A percentile compares a stretch with the other conserved stretches of the same genome.
Evolutionary conservation across 2,797 vertebrate species (phyloP).

Genomic region (Poeciliopsis turneri): DNA sequence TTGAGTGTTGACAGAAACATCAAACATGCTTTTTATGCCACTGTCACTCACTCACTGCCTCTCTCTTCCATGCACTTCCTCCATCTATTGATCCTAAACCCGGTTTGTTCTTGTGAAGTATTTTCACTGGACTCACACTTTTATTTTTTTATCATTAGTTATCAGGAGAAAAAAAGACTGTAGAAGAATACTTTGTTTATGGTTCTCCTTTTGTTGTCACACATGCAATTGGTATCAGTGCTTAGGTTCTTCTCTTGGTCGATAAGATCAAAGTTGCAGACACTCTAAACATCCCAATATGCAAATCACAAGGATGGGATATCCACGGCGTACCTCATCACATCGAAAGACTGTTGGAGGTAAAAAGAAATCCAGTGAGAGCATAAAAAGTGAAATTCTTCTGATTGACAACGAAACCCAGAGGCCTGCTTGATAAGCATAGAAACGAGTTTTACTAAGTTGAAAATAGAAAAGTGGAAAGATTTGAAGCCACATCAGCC

Average conservation of each 20-base stretch:
- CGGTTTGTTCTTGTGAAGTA: conserved; percentile 32
- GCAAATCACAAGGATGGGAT: conserved; percentile 33
- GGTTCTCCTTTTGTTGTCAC: conserved; percentile 20
- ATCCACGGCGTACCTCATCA: conserved; percentile 7
- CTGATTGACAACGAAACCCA: conserved; percentile 59
- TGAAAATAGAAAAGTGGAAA: conserved; percentile 39
- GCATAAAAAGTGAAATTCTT: conserved; percentile 57
- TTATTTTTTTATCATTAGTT: conserved; percentile 34
- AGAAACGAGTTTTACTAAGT: conserved; percentile 36
- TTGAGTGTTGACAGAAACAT: conserved; percentile 61
- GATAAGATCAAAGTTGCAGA: conserved; percentile 40
- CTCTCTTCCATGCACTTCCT: conserved; percentile 5
- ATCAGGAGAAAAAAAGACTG: conserved; percentile 14
- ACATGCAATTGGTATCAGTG: conserved; percentile 31
- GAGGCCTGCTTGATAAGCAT: conserved; percentile 61
- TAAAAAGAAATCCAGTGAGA: conserved; percentile 3
- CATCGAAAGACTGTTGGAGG: background rate
- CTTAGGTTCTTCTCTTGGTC: conserved; percentile 25
- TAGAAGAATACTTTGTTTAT: background rate
- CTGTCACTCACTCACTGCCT: conserved; percentile 28
- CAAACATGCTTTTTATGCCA: conserved; percentile 48
- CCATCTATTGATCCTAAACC: conserved; percentile 43
- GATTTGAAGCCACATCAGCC: conserved; percentile 50
- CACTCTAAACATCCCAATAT: conserved; percentile 28
- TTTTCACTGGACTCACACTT: conserved; percentile 44